These are phyloP conservation scores for Listronotus bonariensis DNA, from an alignment of 1,140 invertebrate species.

Conservation along the genomic window DNA sequence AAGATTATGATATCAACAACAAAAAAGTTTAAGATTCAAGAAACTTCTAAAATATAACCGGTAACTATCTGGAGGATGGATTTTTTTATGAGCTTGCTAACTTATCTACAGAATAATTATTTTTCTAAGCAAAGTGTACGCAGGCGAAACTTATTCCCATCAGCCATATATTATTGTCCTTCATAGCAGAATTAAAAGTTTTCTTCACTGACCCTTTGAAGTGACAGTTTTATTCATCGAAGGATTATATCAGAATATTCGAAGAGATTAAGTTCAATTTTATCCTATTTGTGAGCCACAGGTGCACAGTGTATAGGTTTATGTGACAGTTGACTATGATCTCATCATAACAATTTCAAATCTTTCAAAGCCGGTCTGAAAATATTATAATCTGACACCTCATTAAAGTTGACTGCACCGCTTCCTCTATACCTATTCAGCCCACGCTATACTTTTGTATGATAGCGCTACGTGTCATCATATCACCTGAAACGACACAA, in stretches of 20 bases:
- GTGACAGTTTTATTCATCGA: slow-evolving; percentile 10
- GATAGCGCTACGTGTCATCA: neutral
- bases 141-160: too few species aligned
- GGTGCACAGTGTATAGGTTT: slow-evolving; percentile 9
- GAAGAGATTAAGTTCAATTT: slow-evolving; percentile 8
- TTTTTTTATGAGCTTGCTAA: too few species aligned
- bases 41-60: too few species aligned
- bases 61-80: too few species aligned
- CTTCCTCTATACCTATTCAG: neutral
- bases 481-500: neutral
- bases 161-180: too few species aligned
- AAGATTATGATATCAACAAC: too few species aligned
- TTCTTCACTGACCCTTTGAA: too few species aligned
- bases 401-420: slow-evolving; percentile 11
- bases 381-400: slow-evolving; percentile 29
- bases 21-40: too few species aligned
- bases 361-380: slow-evolving; percentile 6
- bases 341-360: slow-evolving; percentile 20
- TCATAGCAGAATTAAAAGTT: too few species aligned
- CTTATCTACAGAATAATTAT: too few species aligned
- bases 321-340: slow-evolving; percentile 18
- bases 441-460: too few species aligned
- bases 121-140: too few species aligned
- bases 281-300: slow-evolving; percentile 20
- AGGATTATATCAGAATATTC: slow-evolving; percentile 10